Evolutionary conservation across 2,113 vertebrate genomes (phyloP).

Genomic region (Nothoprocta perdicaria): DNA sequence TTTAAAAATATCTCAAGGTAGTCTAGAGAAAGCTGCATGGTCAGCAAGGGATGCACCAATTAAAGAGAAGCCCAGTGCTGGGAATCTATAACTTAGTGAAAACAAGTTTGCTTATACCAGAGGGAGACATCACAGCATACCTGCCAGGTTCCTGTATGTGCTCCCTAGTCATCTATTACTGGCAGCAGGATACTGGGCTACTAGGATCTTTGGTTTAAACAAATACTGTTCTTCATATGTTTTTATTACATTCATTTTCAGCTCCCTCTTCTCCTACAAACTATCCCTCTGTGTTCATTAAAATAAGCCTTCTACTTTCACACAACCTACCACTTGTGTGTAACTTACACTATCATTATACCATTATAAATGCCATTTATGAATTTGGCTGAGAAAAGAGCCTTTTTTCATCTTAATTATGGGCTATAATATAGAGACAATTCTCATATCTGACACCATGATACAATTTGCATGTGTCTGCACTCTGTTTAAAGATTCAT

Average conservation of each 20-base stretch:
- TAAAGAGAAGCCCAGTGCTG: neutral
- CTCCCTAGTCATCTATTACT: neutral
- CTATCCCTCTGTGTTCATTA: neutral
- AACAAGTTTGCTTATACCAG: neutral
- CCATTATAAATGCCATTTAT: neutral
- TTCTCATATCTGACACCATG: neutral
- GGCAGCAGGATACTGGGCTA: neutral
- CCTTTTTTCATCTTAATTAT: neutral
- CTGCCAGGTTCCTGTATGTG: neutral
- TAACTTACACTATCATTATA: neutral
- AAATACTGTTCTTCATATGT: neutral
- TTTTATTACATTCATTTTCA: neutral
- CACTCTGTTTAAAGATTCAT: neutral
- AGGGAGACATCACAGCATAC: neutral
- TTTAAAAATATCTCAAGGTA: neutral
- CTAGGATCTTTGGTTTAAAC: neutral
- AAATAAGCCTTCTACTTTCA: neutral
- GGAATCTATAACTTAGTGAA: neutral
- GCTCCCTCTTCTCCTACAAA: neutral
- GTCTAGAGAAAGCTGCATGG: neutral
- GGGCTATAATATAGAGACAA: neutral
- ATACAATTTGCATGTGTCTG: neutral
- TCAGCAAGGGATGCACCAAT: neutral
- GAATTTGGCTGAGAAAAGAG: neutral
- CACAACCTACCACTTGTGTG: neutral